Conservation (phyloP, 2,797 vertebrate genomes). For the Leucoraja ocellata region DNA sequence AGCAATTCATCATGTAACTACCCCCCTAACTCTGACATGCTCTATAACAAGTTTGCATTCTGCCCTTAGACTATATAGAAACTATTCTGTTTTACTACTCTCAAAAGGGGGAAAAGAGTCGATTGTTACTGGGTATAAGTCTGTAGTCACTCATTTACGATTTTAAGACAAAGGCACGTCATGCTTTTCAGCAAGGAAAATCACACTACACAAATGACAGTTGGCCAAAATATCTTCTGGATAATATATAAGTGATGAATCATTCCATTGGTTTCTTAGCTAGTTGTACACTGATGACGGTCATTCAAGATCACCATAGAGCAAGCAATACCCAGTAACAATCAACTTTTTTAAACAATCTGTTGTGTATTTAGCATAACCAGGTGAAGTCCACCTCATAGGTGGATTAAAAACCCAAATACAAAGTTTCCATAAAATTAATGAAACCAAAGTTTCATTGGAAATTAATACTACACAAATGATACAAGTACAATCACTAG, state of each 20-base stretch:
- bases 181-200: neutral
- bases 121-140: neutral
- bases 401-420: neutral
- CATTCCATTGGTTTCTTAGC: neutral
- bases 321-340: neutral
- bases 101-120: neutral
- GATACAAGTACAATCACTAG: neutral
- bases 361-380: neutral
- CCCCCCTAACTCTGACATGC: neutral
- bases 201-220: neutral
- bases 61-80: no score
- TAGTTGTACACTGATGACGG: neutral
- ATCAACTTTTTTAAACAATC: neutral
- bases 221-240: neutral
- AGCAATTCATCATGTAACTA: neutral
- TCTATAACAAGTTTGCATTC: neutral
- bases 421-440: neutral
- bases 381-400: neutral
- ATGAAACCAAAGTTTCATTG: neutral
- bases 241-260: neutral
- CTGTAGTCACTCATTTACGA: neutral
- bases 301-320: neutral
- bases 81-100: neutral
- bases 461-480: conserved; percentile 3
- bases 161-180: neutral